Conservation (phyloP, 2,797 vertebrate species). For the Mallotus villosus region DNA sequence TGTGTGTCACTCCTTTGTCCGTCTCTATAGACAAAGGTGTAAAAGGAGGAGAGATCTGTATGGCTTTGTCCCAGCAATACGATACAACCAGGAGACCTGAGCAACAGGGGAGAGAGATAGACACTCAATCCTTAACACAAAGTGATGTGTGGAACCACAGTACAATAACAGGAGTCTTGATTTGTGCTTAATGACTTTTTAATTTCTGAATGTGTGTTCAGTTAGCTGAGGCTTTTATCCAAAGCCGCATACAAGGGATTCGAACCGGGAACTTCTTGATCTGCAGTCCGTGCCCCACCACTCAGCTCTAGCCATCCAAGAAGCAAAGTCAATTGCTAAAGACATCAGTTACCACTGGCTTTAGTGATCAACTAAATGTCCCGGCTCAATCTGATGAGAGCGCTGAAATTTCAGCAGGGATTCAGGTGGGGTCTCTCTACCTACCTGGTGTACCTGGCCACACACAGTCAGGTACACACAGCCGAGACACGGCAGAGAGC, state of each 20-base stretch:
- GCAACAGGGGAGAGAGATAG: neutral
- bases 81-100: constrained; percentile 29
- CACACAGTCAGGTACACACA: constrained; percentile 61
- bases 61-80: constrained; percentile 57
- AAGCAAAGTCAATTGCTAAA: no score
- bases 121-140: neutral
- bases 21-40: constrained; percentile 50
- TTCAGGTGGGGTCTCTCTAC: neutral
- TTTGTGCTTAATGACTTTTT: constrained; percentile 14
- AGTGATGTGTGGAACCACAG: neutral
- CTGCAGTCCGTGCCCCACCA: no score
- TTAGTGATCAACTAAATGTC: constrained; percentile 33
- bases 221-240: no score
- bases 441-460: constrained; percentile 11
- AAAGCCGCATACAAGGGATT: no score
- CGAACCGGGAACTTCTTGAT: no score
- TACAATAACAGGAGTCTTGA: constrained; percentile 24
- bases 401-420: constrained; percentile 10
- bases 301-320: no score
- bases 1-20: constrained; percentile 57
- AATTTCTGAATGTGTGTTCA: no score
- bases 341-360: constrained; percentile 1
- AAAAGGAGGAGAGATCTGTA: constrained; percentile 55
- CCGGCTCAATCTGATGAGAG: constrained; percentile 28
- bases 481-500: constrained; percentile 64